Base-by-base conservation (phyloP, 2,797 vertebrate species). In the Alectoris magna region DNA sequence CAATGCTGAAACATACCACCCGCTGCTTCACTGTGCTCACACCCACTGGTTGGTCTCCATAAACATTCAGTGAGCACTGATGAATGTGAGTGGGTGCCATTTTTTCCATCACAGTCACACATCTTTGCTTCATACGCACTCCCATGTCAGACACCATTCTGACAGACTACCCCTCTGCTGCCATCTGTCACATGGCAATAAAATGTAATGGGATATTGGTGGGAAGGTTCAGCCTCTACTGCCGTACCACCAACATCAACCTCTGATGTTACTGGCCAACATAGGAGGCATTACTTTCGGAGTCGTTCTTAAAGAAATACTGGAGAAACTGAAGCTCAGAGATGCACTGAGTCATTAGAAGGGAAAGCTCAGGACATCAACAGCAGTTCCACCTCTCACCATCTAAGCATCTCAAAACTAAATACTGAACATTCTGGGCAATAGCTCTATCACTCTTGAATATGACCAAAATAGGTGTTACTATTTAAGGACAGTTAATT, bases 401-500 rank as follows among this genome's bases (percentile, higher is more conserved):
- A 62, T 71, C 81, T 21, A 34, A 87, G 69, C 38, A 27, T 49
- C 48, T 75, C 55, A 31, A 53, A 87, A 84, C 60, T 23, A 71
- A 68, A 3, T 14, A 51, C 26, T 49, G 69, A 70, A 31, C 4
- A 23, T 17, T 44, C 44, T 21, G 44, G 48, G 31, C 77, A 85
- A 77, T 70, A 72, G 80, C 43, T 70, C 75, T 18, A 78, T 43
- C 75, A 76, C 5, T 12, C 75, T 24, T 34, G 39, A 87, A 38
- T 38, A 58, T 46, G 63, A 69, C 38, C 23, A 23, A 81, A 94
- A 63, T 12, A 69, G 48, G 14, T 55, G 76, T 39, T 53, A 43
- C 77, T 88, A 83, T 36, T 87, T 46, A 38, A 46, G 73, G 70
- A 66, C 77, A 74, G 85, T 91, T 71, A 84, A 66, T 70, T 58